phyloP scores from a whole-genome alignment of 2,888 invertebrate species.

The Pterobdella sp. region DNA sequence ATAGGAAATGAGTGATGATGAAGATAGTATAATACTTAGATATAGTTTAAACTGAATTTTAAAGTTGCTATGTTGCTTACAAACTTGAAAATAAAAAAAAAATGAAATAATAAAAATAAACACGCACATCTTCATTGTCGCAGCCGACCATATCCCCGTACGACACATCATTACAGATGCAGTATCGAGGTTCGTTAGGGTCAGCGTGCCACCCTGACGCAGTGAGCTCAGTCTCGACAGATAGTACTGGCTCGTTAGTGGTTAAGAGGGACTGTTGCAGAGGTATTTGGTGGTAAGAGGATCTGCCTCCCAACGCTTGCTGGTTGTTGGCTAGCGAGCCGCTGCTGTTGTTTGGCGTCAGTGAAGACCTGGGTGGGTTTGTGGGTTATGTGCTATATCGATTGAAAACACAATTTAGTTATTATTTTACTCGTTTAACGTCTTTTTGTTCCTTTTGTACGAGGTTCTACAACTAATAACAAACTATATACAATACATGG shows the following conservation, averaged over 20 bases:
- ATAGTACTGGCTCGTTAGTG: neutral
- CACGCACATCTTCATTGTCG: slow-evolving; percentile 85
- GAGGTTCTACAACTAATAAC: too few relatives aligned
- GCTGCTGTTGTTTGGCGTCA: slow-evolving; percentile 14
- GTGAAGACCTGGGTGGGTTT: neutral
- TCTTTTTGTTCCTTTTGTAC: too few relatives aligned
- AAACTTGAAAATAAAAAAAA: neutral
- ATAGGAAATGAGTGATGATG: neutral
- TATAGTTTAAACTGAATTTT: neutral
- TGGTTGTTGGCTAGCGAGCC: neutral
- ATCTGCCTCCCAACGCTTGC: neutral
- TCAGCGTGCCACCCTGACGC: slow-evolving; percentile 76
- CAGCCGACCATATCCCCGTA: slow-evolving; percentile 99
- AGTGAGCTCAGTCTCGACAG: slow-evolving; percentile 42
- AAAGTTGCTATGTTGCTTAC: neutral
- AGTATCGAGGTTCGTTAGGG: slow-evolving; percentile 91
- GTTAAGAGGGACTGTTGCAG: slow-evolving; percentile 28
- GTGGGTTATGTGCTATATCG: neutral
- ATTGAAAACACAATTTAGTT: neutral
- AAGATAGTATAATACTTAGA: neutral
- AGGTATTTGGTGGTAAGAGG: slow-evolving; percentile 14
- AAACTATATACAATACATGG: too few relatives aligned
- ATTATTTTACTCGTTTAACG: too few relatives aligned
- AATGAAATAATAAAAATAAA: too few relatives aligned
- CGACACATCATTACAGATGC: slow-evolving; percentile 90